Conservation (phyloP, 2,113 vertebrate genomes). For the Ptilorrhoa leucosticta region DNA sequence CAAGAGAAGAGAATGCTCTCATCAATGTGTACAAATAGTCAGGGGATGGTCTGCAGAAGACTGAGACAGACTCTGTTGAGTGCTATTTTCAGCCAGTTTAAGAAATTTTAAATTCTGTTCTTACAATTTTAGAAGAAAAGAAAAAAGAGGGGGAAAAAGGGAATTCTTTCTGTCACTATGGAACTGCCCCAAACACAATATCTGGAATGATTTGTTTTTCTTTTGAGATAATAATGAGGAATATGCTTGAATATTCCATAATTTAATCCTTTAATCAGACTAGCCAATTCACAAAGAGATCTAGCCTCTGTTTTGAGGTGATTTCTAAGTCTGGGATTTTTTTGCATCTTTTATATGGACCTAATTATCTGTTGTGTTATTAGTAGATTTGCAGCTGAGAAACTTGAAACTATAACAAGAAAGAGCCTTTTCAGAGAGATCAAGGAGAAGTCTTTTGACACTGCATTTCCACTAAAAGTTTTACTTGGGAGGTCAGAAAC, state of each 20-base stretch:
- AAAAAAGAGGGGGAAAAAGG: accelerated
- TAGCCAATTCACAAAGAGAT: background rate
- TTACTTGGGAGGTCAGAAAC: slow-evolving; percentile 32
- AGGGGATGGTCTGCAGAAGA: too few relatives aligned
- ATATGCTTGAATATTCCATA: background rate
- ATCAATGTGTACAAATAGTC: background rate
- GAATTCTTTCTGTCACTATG: background rate
- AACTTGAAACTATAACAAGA: background rate
- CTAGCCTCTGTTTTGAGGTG: background rate
- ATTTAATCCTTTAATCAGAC: background rate
- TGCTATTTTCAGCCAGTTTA: background rate
- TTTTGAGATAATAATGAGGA: background rate
- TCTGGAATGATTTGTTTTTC: background rate
- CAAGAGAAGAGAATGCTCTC: background rate
- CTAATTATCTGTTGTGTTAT: background rate
- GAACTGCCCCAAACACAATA: background rate
- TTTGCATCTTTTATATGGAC: background rate
- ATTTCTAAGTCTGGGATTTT: background rate
- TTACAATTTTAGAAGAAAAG: background rate
- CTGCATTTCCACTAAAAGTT: background rate
- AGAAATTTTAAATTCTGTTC: background rate
- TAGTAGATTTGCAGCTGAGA: background rate
- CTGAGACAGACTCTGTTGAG: background rate
- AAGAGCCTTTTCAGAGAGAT: background rate
- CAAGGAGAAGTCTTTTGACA: background rate